Evolutionary conservation across 2,888 invertebrate species (phyloP).

Genomic region (Orchestes rusci): DNA sequence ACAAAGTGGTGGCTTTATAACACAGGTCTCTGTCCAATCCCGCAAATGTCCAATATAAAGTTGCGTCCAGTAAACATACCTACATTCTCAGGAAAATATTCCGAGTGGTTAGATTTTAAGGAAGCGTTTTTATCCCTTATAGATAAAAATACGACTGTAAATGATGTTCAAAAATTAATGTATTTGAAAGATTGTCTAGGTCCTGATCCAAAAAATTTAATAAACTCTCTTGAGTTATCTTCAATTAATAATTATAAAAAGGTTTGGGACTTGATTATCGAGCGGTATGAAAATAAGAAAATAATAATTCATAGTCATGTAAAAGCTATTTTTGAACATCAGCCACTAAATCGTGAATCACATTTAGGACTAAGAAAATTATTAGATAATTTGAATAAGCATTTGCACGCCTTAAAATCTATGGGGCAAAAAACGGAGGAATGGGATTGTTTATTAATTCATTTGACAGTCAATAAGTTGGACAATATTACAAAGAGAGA

Average conservation of each 20-base stretch:
- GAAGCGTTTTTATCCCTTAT: neutral
- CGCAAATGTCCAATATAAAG: neutral
- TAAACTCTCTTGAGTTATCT: neutral
- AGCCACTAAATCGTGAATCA: neutral
- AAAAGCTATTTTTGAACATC: neutral
- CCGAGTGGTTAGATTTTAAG: neutral
- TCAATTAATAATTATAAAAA: neutral
- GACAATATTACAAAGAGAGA: slow-evolving; percentile 11
- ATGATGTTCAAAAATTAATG: neutral
- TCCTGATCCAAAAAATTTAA: neutral
- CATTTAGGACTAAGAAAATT: neutral
- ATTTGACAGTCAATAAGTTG: slow-evolving; percentile 7
- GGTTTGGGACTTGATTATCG: neutral
- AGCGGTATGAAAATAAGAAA: neutral
- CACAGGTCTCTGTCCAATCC: neutral
- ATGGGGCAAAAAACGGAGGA: neutral
- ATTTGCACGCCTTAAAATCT: neutral
- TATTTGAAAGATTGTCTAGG: neutral
- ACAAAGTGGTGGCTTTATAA: neutral
- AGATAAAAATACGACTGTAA: neutral
- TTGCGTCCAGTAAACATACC: neutral
- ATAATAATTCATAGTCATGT: neutral
- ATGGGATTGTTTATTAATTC: neutral
- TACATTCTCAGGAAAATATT: neutral
- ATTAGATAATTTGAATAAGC: neutral